Evolutionary conservation across 2,797 vertebrate species (phyloP), one percentile per base, ranked within the genome.

Genomic region (Chelon labrosus): DNA sequence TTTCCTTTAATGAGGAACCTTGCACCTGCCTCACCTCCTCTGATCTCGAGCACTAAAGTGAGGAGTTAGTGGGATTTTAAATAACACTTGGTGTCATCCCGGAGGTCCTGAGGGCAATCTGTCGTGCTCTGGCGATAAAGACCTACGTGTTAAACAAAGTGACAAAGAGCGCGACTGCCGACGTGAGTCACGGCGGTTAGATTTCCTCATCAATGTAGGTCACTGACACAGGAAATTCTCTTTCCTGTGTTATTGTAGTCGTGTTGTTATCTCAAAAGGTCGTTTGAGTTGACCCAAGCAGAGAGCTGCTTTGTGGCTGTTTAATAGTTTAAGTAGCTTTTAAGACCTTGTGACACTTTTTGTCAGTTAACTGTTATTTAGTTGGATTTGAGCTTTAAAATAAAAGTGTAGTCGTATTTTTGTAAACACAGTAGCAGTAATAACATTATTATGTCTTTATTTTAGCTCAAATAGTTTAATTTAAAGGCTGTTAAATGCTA

Each of bases 141-240:
- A 66, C 3, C 39, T 19, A 0, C 72, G 64, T 1, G 39, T 35
- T 35, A 35, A 35, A 35, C 31, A 35, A 7, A 8, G 31, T 35
- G 31, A 35, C 31, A 44, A 14, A 16, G 41, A 44, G 41, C 4
- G 41, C 5, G 41, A 42, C 41, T 42, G 41, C 41, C 13, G 41
- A 11, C 13, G 50, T 13, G 3, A 31, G 19, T 59, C 11, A 20
- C 38, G 12, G 63, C 31, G 31, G 12, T 44, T 1, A 17, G 42
- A 53, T 73, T 70, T 82, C 59, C n/a, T 66, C 25, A 13, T 65
- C 54, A 77, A 85, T 77, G 65, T 79, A 74, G 72, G 85, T 80
- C 83, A 78, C 38, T 20, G 74, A 78, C 57, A 70, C 74, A 83
- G 81, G 77, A 91, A 85, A n/a, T 53, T 3, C 14, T 77, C 53